Percentiles rank a stretch among this genome's conserved stretches.
Evolutionary conservation across 2,113 vertebrate genomes (phyloP).

Genomic region (Sander vitreus): DNA sequence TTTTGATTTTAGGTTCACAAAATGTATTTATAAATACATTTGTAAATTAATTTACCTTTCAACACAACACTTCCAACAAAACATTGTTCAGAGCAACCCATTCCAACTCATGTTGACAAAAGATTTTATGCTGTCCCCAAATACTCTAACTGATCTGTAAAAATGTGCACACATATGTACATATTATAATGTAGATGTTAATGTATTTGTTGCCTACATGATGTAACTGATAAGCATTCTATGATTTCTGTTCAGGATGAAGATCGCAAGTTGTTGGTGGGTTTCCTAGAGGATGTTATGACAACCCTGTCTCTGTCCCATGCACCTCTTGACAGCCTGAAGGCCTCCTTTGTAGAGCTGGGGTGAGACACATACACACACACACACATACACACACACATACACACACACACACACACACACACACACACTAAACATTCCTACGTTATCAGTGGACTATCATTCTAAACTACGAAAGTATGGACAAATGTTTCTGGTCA

Average conservation of each 20-base stretch:
- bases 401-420: neutral
- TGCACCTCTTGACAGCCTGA: slow-evolving; percentile 96
- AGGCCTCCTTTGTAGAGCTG: slow-evolving; percentile 98
- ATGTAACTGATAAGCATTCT: neutral
- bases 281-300: slow-evolving; percentile 99
- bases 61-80: slow-evolving; percentile 6
- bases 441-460: neutral
- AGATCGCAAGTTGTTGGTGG: slow-evolving; percentile 96
- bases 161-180: neutral
- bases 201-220: neutral
- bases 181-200: neutral
- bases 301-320: slow-evolving; percentile 96
- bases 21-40: neutral
- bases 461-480: neutral
- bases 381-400: neutral
- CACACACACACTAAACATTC: neutral
- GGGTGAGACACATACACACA: slow-evolving; percentile 84
- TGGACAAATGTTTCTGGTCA: neutral
- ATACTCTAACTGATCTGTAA: neutral
- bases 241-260: slow-evolving; percentile 87
- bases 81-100: neutral
- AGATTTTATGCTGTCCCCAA: neutral
- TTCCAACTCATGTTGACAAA: neutral
- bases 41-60: slow-evolving; percentile 4
- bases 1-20: slow-evolving; percentile 36